phyloP scores from a whole-genome alignment of 2,797 vertebrate species.

The Sebastiscus albofasciatus region DNA sequence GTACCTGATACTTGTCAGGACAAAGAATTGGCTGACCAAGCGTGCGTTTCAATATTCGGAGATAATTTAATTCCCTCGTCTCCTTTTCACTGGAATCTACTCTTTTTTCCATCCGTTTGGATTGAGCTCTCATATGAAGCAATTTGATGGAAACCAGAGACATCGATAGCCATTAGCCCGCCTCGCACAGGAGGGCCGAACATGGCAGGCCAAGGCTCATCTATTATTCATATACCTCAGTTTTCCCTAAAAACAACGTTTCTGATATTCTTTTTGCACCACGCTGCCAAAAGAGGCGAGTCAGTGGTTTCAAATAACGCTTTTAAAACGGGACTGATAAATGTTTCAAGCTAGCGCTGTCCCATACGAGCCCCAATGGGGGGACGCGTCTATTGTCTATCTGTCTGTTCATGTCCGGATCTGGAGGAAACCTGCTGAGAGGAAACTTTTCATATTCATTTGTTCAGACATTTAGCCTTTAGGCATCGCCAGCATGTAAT shows the following conservation, averaged over 20 bases:
- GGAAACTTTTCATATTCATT: conserved; percentile 43
- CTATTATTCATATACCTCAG: conserved; percentile 74
- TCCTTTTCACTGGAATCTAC: conserved; percentile 58
- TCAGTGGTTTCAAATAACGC: conserved; percentile 68
- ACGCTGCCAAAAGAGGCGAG: conserved; percentile 52
- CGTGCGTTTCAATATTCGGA: conserved; percentile 65
- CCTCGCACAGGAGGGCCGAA: conserved; percentile 68
- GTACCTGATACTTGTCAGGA: conserved; percentile 67
- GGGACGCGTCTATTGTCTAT: conserved; percentile 35
- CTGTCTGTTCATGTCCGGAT: conserved; percentile 28
- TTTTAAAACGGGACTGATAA: conserved; percentile 64
- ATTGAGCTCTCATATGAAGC: conserved; percentile 72
- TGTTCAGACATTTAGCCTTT: conserved; percentile 25
- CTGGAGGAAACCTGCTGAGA: conserved; percentile 31
- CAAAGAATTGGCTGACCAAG: conserved; percentile 71
- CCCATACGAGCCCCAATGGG: conserved; percentile 45
- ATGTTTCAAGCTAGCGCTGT: conserved; percentile 54
- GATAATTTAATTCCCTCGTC: conserved; percentile 72
- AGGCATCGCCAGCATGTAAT: not conserved
- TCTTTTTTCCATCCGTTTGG: conserved; percentile 53
- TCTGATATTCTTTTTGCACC: conserved; percentile 69
- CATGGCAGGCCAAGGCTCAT: conserved; percentile 64
- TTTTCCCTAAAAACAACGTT: conserved; percentile 68
- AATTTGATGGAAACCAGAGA: conserved; percentile 77
- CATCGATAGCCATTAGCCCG: conserved; percentile 77